These are phyloP conservation scores for Drosophila subpulchrella DNA, from an alignment of 1,140 invertebrate species.

Conservation along the genomic window DNA sequence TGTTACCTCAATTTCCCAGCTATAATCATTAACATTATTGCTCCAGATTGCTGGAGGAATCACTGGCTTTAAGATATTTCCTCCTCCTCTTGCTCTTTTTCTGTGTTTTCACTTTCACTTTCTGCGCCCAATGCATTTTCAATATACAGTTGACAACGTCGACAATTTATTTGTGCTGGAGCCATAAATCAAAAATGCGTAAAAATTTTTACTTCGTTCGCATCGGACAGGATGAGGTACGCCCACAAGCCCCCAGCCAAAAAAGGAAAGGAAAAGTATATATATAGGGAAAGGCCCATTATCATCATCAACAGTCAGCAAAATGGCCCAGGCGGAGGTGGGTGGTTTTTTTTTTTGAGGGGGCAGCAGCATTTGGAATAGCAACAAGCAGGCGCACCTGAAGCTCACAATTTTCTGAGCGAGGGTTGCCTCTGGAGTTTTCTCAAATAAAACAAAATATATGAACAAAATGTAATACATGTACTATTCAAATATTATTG, in stretches of 20 bases:
- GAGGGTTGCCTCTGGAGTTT: constrained; percentile 17
- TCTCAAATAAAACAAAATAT: not conserved
- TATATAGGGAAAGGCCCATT: constrained; percentile 58
- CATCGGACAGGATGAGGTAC: constrained; percentile 31
- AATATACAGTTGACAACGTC: constrained; percentile 58
- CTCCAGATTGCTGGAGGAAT: constrained; percentile 38
- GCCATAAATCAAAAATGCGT: constrained; percentile 82
- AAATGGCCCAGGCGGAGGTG: constrained; percentile 65
- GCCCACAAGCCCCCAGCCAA: constrained; percentile 4
- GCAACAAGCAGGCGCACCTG: constrained; percentile 76
- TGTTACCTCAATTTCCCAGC: constrained; percentile 59
- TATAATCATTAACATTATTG: constrained; percentile 80
- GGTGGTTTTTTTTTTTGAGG: constrained; percentile 18
- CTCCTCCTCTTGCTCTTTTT: constrained; percentile 11
- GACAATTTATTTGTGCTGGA: constrained; percentile 68
- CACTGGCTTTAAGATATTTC: constrained; percentile 41
- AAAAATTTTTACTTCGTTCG: constrained; percentile 69
- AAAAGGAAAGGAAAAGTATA: constrained; percentile 3
- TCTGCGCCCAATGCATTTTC: constrained; percentile 69
- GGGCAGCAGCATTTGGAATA: constrained; percentile 41
- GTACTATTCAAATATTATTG: no score
- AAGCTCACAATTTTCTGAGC: constrained; percentile 36
- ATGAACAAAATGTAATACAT: no score
- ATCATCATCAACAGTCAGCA: constrained; percentile 82
- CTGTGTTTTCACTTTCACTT: constrained; percentile 4